A percentile compares a stretch with the other conserved stretches of the same genome.
Evolutionary conservation across 2,797 vertebrate genomes (phyloP).

Genomic region (Percopsis omiscomaycus): DNA sequence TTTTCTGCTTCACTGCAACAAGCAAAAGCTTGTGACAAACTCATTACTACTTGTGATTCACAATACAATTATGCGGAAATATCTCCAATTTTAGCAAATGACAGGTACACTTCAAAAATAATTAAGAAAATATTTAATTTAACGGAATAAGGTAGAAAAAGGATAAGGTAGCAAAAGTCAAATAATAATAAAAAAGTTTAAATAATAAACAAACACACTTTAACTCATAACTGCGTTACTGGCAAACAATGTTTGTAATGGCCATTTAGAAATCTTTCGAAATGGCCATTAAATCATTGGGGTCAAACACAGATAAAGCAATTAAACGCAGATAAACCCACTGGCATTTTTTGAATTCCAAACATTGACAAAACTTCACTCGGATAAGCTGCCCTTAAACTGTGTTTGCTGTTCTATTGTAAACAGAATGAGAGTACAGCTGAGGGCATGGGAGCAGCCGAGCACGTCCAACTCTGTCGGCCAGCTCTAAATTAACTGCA

Average conservation of each 20-base stretch:
- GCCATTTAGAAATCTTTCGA: slow-evolving; percentile 7
- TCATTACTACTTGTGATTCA: background rate
- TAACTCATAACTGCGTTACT: too few species aligned
- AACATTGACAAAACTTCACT: slow-evolving; percentile 55
- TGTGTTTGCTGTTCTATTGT: slow-evolving; percentile 65
- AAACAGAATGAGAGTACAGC: slow-evolving; percentile 51
- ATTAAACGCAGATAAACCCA: slow-evolving; percentile 46
- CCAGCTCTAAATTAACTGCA: slow-evolving; percentile 12
- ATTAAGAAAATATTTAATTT: too few species aligned
- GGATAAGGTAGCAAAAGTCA: too few species aligned
- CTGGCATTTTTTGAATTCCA: slow-evolving; percentile 54
- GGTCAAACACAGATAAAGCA: slow-evolving; percentile 36
- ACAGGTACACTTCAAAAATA: too few species aligned
- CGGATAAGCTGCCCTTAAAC: slow-evolving; percentile 52
- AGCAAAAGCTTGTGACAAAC: slow-evolving; percentile 14
- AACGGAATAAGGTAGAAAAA: too few species aligned
- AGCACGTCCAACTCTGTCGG: slow-evolving; percentile 14
- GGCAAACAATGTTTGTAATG: background rate
- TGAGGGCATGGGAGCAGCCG: slow-evolving; percentile 43
- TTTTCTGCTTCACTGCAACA: slow-evolving; percentile 50
- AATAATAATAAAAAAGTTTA: too few species aligned
- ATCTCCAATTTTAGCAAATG: too few species aligned
- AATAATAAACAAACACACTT: too few species aligned
- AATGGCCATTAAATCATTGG: slow-evolving; percentile 16
- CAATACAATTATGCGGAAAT: too few species aligned